Conservation (phyloP, 2,888 invertebrate genomes). For the Erebia palarica region DNA sequence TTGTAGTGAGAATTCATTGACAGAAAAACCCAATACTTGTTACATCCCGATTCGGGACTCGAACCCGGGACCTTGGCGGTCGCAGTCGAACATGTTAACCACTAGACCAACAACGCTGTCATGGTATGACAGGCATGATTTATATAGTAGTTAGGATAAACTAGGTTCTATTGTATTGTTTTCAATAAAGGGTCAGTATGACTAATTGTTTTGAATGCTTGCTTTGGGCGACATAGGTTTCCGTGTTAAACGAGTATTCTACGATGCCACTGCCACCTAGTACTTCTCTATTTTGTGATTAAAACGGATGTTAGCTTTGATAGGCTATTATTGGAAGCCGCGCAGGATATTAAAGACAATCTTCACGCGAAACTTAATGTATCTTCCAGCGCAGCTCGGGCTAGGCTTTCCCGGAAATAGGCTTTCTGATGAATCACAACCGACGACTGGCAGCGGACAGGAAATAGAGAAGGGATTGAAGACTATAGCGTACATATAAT, state of each 20-base stretch:
- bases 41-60: too few relatives aligned
- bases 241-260: not conserved
- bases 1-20: too few relatives aligned
- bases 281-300: not conserved
- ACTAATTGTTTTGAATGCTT: too few relatives aligned
- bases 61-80: too few relatives aligned
- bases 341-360: constrained; percentile 23
- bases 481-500: not conserved
- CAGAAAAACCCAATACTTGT: too few relatives aligned
- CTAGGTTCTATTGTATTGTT: too few relatives aligned
- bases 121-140: too few relatives aligned
- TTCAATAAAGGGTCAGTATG: too few relatives aligned
- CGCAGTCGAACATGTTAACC: too few relatives aligned
- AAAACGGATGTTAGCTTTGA: constrained; percentile 11
- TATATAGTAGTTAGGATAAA: too few relatives aligned
- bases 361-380: constrained; percentile 14
- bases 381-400: not conserved
- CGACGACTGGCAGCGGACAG: constrained; percentile 18
- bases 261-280: too few relatives aligned
- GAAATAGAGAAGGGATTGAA: constrained; percentile 30
- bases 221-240: not conserved
- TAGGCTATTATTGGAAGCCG: constrained; percentile 12
- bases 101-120: too few relatives aligned
- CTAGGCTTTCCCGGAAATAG: constrained; percentile 28
- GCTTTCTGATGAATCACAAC: constrained; percentile 27